Evolutionary conservation across 2,888 invertebrate species (phyloP).

Genomic region (Malthinus seriepunctatus): DNA sequence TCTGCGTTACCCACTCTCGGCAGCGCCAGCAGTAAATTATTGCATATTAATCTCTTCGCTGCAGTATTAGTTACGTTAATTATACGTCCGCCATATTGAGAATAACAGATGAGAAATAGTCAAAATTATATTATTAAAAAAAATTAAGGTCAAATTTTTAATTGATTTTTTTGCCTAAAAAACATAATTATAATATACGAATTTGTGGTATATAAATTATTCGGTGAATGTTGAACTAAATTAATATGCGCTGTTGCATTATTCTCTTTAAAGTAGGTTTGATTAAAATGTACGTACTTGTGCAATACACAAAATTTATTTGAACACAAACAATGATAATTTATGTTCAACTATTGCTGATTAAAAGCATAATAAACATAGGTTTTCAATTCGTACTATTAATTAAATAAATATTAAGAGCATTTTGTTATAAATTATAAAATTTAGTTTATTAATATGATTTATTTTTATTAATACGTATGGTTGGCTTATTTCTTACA

Average conservation of each 20-base stretch:
- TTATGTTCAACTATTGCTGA: conserved; percentile 38
- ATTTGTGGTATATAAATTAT: conserved; percentile 7
- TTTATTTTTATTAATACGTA: conserved; percentile 11
- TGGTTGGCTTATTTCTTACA: no score
- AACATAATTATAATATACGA: conserved; percentile 1
- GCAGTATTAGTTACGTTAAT: conserved; percentile 58
- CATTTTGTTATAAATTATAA: conserved; percentile 43
- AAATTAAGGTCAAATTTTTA: conserved; percentile 36
- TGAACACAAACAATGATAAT: conserved; percentile 34
- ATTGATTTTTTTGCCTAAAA: conserved; percentile 7
- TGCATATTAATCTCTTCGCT: conserved; percentile 57
- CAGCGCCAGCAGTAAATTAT: conserved; percentile 55
- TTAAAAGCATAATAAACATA: conserved; percentile 42
- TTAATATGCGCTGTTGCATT: conserved; percentile 6
- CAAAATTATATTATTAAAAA: conserved; percentile 36
- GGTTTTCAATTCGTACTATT: conserved; percentile 31
- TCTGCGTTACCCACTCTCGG: conserved; percentile 50
- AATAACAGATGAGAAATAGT: conserved; percentile 45
- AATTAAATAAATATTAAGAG: conserved; percentile 44
- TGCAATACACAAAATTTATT: conserved; percentile 33
- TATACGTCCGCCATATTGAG: conserved; percentile 53
- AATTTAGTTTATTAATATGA: conserved; percentile 17
- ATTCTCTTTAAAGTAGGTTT: conserved; percentile 12
- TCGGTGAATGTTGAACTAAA: conserved; percentile 5
- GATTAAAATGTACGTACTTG: conserved; percentile 19